Conservation (phyloP, 2,888 invertebrate species). For the Nebria salina region DNA sequence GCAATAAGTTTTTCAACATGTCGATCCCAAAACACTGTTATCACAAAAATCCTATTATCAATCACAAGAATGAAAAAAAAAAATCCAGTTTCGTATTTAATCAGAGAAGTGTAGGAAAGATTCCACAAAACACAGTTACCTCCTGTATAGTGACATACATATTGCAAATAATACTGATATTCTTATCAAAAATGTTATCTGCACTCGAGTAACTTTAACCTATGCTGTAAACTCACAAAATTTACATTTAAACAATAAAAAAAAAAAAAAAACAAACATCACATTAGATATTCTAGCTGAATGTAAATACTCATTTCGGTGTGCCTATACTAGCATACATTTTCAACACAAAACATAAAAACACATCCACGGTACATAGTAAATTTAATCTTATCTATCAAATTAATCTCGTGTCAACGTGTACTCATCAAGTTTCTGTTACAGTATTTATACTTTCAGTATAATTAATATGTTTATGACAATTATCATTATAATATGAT, state of each 20-base stretch:
- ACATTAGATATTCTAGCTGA: neutral
- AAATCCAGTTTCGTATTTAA: neutral
- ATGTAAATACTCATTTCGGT: neutral
- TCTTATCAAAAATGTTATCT: slow-evolving; percentile 36
- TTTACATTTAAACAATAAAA: neutral
- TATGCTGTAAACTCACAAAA: neutral
- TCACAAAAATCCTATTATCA: neutral
- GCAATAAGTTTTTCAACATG: slow-evolving; percentile 40
- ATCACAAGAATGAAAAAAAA: neutral
- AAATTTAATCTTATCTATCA: neutral
- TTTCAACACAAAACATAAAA: too few relatives aligned
- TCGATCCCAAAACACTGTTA: slow-evolving; percentile 21
- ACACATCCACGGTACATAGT: too few relatives aligned
- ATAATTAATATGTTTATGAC: neutral
- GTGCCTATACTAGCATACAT: too few relatives aligned
- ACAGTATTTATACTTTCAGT: neutral
- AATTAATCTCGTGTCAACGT: neutral
- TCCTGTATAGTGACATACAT: slow-evolving; percentile 21
- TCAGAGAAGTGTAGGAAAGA: neutral
- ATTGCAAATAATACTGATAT: slow-evolving; percentile 17
- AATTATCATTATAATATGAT: neutral
- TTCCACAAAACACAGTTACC: slow-evolving; percentile 12
- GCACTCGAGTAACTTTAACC: neutral
- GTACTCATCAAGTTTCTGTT: neutral
- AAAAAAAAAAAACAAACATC: neutral